Base-by-base conservation (phyloP, 2,113 vertebrate genomes). In the Dipodomys stephensi region DNA sequence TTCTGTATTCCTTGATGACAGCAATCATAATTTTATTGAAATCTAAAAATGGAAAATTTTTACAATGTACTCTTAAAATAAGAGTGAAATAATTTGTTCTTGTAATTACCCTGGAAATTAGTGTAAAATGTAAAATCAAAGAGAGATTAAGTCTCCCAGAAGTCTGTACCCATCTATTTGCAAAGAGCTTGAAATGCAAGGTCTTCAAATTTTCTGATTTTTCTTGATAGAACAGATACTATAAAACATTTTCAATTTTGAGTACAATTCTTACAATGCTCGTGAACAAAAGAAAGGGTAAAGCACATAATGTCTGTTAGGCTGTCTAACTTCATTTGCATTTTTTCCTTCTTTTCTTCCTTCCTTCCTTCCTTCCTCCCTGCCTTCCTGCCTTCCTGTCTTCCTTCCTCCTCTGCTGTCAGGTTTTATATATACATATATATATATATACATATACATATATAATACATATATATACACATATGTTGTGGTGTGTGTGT, bases 161-260 rank as follows among this genome's bases (percentile, higher is more conserved):
- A 5, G 2, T 49, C 77, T 95, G 7, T 9, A 39, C 4, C 15
- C n/a, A 67, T 7, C 1, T 90, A 25, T 73, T 77, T 81, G 78
- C n/a, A 2, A 30, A 80, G 23, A 93, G 20, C 20, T 39, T 32
- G 39, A 67, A 49, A 49, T 49, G 49, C 49, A 49, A 9, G 10
- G n/a, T 86, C 88, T 71, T 86, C 62, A 87, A 90, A 44, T 57
- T 93, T 90, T 53, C 27, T 91, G n/a, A 53, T 25, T 67, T 94
- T 65, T 57, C 23, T 27, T 49, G 23, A 46, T 23, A 9, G 13
- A 60, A 95, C 53, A 74, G 10, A 62, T n/a, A 44, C 27, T 79
- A 77, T 12, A 23, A 39, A 30, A 27, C 80, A 80, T 80, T 77
- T 39, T 32, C 20, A 10, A 60, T 53, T 22, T 49, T 49, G 2